Evolutionary conservation across 2,888 invertebrate species (phyloP).

Genomic region (Xanthia togata): DNA sequence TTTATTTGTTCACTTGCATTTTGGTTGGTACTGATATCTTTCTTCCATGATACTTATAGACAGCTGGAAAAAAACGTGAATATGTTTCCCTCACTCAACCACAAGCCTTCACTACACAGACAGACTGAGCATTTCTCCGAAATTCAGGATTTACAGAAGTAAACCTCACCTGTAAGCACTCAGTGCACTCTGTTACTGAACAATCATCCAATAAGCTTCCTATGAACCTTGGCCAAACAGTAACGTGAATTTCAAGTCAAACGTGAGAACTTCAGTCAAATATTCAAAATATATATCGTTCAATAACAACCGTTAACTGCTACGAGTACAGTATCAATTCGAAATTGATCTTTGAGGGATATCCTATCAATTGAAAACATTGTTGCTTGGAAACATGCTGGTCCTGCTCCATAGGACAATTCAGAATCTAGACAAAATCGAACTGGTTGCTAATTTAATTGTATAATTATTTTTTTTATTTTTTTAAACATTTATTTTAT

Average conservation of each 20-base stretch:
- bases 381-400: too few species aligned
- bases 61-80: not conserved
- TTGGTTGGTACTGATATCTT: not conserved
- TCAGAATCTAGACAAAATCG: too few species aligned
- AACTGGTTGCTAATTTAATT: too few species aligned
- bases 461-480: too few species aligned
- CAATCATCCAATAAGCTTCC: constrained; percentile 2
- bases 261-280: not conserved
- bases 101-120: not conserved
- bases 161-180: not conserved
- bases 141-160: not conserved
- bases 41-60: not conserved
- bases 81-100: not conserved
- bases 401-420: too few species aligned
- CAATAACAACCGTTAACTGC: not conserved
- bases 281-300: not conserved
- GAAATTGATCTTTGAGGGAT: not conserved
- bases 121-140: not conserved
- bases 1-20: constrained; percentile 18
- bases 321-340: not conserved
- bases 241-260: constrained; percentile 6
- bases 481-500: too few species aligned
- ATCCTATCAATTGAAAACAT: too few species aligned
- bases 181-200: not conserved
- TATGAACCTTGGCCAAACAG: not conserved